A percentile compares a stretch with the other conserved stretches of the same genome.
Conservation (phyloP, 2,113 vertebrate genomes). For the Stigmatopora nigra region DNA sequence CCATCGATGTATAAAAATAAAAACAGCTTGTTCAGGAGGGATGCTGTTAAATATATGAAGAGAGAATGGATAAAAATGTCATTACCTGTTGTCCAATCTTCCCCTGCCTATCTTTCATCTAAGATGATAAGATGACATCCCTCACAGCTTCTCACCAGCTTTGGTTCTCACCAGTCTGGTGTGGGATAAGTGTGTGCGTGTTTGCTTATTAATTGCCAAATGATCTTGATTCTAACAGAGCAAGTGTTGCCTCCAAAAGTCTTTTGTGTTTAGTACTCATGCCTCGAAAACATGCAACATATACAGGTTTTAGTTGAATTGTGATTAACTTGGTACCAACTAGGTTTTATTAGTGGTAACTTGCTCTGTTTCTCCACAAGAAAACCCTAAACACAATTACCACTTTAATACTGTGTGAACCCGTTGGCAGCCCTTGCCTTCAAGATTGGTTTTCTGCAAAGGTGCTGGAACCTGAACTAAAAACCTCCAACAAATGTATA, state of each 20-base stretch:
- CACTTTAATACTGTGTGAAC: neutral
- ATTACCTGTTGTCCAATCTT: constrained; percentile 25
- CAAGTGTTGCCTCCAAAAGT: neutral
- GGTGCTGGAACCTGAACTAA: neutral
- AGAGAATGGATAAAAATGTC: constrained; percentile 33
- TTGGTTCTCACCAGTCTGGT: neutral
- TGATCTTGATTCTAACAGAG: neutral
- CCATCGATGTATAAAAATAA: no score
- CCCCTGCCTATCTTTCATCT: constrained; percentile 11
- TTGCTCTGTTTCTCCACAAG: constrained; percentile 1
- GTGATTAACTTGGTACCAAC: neutral
- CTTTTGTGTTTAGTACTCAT: neutral
- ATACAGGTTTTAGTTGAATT: neutral
- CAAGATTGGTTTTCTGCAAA: neutral
- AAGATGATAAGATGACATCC: neutral
- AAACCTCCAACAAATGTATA: neutral
- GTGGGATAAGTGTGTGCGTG: constrained; percentile 8
- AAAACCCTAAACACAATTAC: constrained; percentile 19
- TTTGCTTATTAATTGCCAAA: neutral
- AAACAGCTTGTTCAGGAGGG: neutral
- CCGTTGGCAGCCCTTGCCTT: constrained; percentile 13
- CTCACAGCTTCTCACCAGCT: constrained; percentile 15
- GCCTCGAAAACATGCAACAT: neutral
- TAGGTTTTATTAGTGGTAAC: neutral
- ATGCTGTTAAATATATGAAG: constrained; percentile 6